phyloP scores from a whole-genome alignment of 2,113 vertebrate genomes.

The Crotalus horridus region DNA sequence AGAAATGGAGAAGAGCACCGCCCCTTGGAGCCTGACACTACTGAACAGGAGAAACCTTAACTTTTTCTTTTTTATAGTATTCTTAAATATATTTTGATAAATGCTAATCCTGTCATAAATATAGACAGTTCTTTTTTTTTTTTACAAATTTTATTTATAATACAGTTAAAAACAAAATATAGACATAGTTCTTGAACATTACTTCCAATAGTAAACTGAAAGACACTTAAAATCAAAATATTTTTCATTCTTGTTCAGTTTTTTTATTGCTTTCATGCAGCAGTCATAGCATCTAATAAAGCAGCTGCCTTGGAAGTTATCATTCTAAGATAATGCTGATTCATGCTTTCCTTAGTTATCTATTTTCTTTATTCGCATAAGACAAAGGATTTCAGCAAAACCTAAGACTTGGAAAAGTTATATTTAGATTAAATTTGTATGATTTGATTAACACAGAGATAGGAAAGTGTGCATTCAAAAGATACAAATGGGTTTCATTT shows the following conservation, averaged over 20 bases:
- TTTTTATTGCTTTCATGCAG: neutral
- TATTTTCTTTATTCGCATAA: neutral
- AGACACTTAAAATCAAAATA: neutral
- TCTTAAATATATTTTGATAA: no score
- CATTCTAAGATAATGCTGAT: neutral
- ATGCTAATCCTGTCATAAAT: neutral
- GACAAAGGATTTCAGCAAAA: neutral
- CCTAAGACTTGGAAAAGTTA: neutral
- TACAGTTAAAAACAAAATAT: neutral
- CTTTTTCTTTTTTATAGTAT: no score
- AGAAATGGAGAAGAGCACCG: no score
- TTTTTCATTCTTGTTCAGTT: neutral
- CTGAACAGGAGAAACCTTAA: no score
- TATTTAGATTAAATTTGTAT: neutral
- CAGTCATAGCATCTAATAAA: neutral
- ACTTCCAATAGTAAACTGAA: neutral
- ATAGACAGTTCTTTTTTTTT: neutral
- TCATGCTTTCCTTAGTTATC: neutral
- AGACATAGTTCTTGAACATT: neutral
- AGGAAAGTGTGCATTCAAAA: fast-evolving
- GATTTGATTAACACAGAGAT: neutral
- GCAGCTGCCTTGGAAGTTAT: neutral
- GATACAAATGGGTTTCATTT: neutral
- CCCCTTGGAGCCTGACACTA: no score
- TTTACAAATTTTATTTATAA: no score